phyloP scores from a whole-genome alignment of 1,140 invertebrate genomes.

The Bombus picipes region DNA sequence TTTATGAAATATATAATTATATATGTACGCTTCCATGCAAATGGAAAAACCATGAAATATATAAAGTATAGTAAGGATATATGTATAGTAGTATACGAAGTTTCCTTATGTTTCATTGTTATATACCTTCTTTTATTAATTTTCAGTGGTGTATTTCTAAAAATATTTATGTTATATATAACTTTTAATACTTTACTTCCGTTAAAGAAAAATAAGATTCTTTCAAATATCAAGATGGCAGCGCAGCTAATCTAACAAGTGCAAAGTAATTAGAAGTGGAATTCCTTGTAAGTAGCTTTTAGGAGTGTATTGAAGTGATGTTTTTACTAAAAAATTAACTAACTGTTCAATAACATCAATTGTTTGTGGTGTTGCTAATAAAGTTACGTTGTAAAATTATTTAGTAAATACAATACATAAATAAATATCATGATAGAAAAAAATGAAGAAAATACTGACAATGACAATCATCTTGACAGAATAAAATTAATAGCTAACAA shows the following conservation, averaged over 20 bases:
- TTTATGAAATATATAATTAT: background rate
- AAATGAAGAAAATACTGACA: constrained; percentile 63
- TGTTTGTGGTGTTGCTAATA: background rate
- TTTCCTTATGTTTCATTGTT: background rate
- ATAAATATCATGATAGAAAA: constrained; percentile 72
- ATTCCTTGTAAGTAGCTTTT: constrained; percentile 8
- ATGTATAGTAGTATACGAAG: too few relatives aligned
- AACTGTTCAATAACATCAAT: constrained; percentile 6
- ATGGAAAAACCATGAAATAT: background rate
- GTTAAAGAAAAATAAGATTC: background rate
- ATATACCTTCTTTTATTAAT: background rate
- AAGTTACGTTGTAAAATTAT: background rate
- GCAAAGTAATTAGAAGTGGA: constrained; percentile 15
- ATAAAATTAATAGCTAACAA: constrained; percentile 76
- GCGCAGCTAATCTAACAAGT: constrained; percentile 29
- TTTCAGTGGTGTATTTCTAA: background rate
- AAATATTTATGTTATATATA: background rate
- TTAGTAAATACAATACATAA: background rate
- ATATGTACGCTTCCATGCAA: too few relatives aligned
- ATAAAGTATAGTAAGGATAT: background rate
- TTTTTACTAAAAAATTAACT: constrained; percentile 3
- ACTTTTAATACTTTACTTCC: background rate
- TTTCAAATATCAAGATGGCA: constrained; percentile 19
- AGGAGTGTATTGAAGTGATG: background rate
- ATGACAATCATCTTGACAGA: constrained; percentile 65